A percentile compares a stretch with the other conserved stretches of the same genome.
Evolutionary conservation across 2,888 invertebrate genomes (phyloP).

Genomic region (Cephus rjabovi): DNA sequence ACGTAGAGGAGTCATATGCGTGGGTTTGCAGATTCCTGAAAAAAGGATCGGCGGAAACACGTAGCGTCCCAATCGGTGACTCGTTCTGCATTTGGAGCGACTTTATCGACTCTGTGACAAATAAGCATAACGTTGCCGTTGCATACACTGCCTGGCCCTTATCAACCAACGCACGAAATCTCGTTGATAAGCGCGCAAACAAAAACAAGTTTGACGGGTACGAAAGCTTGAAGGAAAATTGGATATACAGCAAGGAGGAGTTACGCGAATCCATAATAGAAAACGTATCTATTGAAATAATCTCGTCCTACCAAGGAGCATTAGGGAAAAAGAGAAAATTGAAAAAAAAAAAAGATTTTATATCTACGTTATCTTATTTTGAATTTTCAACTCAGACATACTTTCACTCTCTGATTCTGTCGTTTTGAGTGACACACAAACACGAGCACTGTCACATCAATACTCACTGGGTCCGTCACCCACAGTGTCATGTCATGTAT

Average conservation of each 20-base stretch:
- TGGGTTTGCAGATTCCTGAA: not conserved
- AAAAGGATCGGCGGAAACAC: not conserved
- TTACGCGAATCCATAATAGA: conserved; percentile 10
- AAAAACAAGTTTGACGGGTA: not conserved
- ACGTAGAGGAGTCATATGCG: not conserved
- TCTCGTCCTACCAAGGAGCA: too few species aligned
- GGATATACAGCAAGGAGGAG: not conserved
- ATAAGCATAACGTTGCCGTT: not conserved
- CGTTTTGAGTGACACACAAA: not conserved
- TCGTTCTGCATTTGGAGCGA: not conserved
- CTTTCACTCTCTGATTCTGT: not conserved
- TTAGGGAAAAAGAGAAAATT: too few species aligned
- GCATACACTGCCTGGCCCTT: not conserved
- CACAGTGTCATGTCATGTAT: too few species aligned
- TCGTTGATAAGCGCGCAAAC: not conserved
- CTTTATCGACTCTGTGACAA: not conserved
- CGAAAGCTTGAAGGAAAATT: not conserved
- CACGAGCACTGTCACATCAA: too few species aligned
- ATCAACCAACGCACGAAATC: not conserved
- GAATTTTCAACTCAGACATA: not conserved
- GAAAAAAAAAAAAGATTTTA: too few species aligned
- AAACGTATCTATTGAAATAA: too few species aligned
- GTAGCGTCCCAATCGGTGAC: not conserved
- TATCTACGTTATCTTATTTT: too few species aligned
- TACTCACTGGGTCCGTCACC: too few species aligned